A percentile compares a stretch with the other conserved stretches of the same genome.
Evolutionary conservation across 2,888 invertebrate species (phyloP).

Genomic region (Ormia ochracea): DNA sequence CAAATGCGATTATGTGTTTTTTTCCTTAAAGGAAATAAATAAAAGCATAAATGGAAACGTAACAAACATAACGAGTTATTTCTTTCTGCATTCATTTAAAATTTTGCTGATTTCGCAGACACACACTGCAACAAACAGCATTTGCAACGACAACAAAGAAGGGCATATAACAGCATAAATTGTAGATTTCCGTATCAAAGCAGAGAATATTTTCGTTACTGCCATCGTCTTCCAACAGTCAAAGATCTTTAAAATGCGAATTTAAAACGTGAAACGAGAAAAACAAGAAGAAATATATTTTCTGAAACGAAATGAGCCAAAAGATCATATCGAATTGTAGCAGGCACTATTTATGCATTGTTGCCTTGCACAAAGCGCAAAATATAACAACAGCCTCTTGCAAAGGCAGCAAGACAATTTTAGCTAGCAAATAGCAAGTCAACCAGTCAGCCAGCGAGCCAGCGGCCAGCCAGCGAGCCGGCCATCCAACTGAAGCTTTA

Average conservation of each 20-base stretch:
- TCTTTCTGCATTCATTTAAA: conserved; percentile 17
- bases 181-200: conserved; percentile 57
- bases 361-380: conserved; percentile 58
- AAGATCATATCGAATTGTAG: conserved; percentile 69
- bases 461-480: not conserved
- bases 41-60: conserved; percentile 57
- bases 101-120: conserved; percentile 3
- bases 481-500: conserved; percentile 5
- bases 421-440: not conserved
- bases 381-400: conserved; percentile 61
- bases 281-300: conserved; percentile 5
- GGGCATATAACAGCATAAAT: conserved; percentile 57
- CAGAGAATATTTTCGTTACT: conserved; percentile 37
- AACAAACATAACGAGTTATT: conserved; percentile 55
- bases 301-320: conserved; percentile 35
- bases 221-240: conserved; percentile 22
- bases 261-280: conserved; percentile 15
- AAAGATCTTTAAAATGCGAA: conserved; percentile 37
- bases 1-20: conserved; percentile 38
- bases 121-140: conserved; percentile 16
- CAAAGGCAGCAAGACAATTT: conserved; percentile 5
- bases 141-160: conserved; percentile 23
- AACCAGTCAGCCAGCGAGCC: not conserved
- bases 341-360: conserved; percentile 61
- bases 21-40: conserved; percentile 55